Evolutionary conservation across 2,888 invertebrate genomes (phyloP).

Genomic region (Cheilosia impressa): DNA sequence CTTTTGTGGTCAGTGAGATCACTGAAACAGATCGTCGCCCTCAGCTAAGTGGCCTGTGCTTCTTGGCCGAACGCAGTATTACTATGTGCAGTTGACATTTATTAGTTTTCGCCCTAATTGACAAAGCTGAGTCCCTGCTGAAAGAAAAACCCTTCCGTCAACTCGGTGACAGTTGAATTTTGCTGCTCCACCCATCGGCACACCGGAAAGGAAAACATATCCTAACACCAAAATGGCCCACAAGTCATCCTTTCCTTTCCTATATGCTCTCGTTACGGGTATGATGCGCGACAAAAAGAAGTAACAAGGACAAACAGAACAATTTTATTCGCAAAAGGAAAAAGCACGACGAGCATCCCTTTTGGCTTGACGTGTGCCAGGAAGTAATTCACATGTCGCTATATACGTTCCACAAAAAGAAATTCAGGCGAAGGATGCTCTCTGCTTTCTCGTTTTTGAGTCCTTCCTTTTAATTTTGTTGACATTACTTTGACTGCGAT

Average conservation of each 20-base stretch:
- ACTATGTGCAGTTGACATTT: no score
- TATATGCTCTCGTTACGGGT: neutral
- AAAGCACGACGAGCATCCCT: slow-evolving; percentile 40
- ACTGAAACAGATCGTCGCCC: slow-evolving; percentile 24
- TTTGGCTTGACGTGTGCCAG: slow-evolving; percentile 59
- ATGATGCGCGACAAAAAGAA: slow-evolving; percentile 23
- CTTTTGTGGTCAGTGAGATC: slow-evolving; percentile 26
- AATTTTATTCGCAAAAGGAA: slow-evolving; percentile 55
- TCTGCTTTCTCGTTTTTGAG: slow-evolving; percentile 55
- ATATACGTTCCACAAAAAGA: slow-evolving; percentile 20
- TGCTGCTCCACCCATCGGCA: neutral
- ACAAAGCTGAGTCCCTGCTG: neutral
- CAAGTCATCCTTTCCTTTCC: neutral
- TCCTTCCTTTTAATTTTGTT: slow-evolving; percentile 69
- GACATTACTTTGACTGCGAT: slow-evolving; percentile 74
- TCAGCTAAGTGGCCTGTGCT: neutral
- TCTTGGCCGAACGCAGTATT: no score
- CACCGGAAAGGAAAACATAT: slow-evolving; percentile 6
- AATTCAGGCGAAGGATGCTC: slow-evolving; percentile 56
- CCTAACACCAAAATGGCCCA: slow-evolving; percentile 36
- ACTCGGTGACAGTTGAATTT: slow-evolving; percentile 30
- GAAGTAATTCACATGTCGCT: slow-evolving; percentile 66
- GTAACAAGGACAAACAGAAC: slow-evolving; percentile 26
- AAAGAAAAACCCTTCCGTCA: slow-evolving; percentile 3
- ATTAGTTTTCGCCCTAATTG: slow-evolving; percentile 16